Percentiles rank a stretch among this genome's conserved stretches.
Conservation (phyloP, 2,113 vertebrate species). For the Tachysurus fulvidraco region DNA sequence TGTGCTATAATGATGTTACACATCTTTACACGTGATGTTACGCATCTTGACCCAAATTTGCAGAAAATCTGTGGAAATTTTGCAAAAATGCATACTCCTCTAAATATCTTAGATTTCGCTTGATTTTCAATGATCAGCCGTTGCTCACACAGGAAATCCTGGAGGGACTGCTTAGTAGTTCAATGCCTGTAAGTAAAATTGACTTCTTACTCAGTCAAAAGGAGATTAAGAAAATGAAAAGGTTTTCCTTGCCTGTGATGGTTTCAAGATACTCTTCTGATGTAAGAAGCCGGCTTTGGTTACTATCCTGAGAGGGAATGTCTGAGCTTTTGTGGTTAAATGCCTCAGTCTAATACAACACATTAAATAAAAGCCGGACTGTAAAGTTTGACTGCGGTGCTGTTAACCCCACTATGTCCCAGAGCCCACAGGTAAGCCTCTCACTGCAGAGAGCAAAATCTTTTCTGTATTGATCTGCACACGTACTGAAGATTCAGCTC, state of each 20-base stretch:
- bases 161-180: background rate
- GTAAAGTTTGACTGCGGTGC: conserved; percentile 33
- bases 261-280: conserved; percentile 14
- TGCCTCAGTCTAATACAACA: conserved; percentile 7
- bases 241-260: background rate
- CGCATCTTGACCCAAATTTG: too few relatives aligned
- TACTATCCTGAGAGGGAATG: background rate
- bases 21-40: too few relatives aligned
- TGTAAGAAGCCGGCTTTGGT: background rate
- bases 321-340: background rate
- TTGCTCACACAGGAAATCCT: too few relatives aligned
- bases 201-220: conserved; percentile 10
- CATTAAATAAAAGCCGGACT: conserved; percentile 19
- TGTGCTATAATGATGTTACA: too few relatives aligned
- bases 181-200: background rate
- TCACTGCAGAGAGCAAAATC: background rate
- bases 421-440: background rate
- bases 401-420: conserved; percentile 28
- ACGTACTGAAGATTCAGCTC: background rate
- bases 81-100: too few relatives aligned
- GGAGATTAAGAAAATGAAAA: conserved; percentile 16
- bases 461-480: background rate
- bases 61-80: too few relatives aligned
- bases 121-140: too few relatives aligned
- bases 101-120: too few relatives aligned